phyloP scores from a whole-genome alignment of 2,797 vertebrate genomes.

The Epinephelus malabaricus region DNA sequence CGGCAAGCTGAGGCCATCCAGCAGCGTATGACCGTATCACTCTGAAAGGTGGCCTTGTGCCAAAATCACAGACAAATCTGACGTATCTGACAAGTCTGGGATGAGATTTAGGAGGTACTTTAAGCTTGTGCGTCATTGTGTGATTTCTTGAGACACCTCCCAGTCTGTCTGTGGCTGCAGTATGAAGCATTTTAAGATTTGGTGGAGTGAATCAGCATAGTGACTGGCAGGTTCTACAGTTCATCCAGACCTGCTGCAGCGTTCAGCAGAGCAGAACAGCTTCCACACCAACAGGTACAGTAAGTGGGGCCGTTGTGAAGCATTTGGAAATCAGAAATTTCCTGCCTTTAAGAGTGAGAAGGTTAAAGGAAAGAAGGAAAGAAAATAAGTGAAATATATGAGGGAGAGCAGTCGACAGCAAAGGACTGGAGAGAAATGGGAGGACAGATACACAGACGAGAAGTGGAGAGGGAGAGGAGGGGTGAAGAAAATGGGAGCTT shows the following conservation, averaged over 20 bases:
- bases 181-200: background rate
- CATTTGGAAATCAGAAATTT: background rate
- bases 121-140: background rate
- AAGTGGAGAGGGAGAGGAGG: background rate
- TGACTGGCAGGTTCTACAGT: background rate
- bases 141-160: background rate
- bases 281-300: background rate
- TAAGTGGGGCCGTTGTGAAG: background rate
- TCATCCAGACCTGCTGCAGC: background rate
- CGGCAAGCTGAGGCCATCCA: too few relatives aligned
- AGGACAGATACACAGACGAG: conserved; percentile 7
- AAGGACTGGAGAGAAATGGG: conserved; percentile 12
- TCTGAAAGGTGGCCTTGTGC: too few relatives aligned
- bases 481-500: conserved; percentile 11
- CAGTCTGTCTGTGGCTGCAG: background rate
- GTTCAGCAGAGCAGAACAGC: background rate
- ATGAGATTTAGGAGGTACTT: too few relatives aligned
- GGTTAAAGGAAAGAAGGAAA: background rate
- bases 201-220: background rate
- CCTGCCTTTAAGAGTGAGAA: background rate
- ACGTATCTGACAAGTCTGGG: too few relatives aligned
- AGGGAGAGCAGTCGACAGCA: conserved; percentile 11
- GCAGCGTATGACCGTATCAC: too few relatives aligned
- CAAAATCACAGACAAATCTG: too few relatives aligned
- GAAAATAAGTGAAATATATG: conserved; percentile 21